These are phyloP conservation scores for Eucera pruinosa DNA, from an alignment of 2,888 invertebrate species.

Conservation along the genomic window DNA sequence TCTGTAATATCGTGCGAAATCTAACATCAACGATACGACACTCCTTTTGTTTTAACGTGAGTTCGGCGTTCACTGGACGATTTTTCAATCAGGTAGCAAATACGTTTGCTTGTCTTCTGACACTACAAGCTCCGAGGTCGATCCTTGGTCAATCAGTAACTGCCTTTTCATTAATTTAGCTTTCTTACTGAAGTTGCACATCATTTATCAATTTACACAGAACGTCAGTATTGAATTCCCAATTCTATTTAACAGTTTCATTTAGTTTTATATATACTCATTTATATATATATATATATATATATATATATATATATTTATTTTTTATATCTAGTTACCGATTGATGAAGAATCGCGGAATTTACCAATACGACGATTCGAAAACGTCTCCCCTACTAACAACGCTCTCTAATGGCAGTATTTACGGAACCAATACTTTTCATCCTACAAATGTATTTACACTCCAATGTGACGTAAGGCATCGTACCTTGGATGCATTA, in stretches of 20 bases:
- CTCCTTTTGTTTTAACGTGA: slow-evolving; percentile 26
- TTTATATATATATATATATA: no score
- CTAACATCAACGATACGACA: slow-evolving; percentile 38
- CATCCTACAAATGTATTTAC: slow-evolving; percentile 63
- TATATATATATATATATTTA: no score
- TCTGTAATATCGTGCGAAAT: slow-evolving; percentile 11
- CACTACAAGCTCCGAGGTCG: slow-evolving; percentile 11
- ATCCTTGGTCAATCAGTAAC: slow-evolving; percentile 28
- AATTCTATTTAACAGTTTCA: no score
- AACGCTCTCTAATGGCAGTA: slow-evolving; percentile 70
- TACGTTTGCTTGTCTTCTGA: slow-evolving; percentile 39
- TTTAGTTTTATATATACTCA: no score
- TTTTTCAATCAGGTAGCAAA: slow-evolving; percentile 63
- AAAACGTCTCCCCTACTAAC: slow-evolving; percentile 56
- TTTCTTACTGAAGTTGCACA: not conserved
- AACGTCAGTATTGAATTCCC: not conserved
- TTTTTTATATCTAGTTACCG: slow-evolving; percentile 20
- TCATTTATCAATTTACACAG: not conserved
- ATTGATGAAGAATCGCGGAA: slow-evolving; percentile 39
- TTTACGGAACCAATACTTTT: slow-evolving; percentile 57
- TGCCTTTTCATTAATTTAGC: slow-evolving; percentile 1
- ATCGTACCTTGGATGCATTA: slow-evolving; percentile 48
- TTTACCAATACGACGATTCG: slow-evolving; percentile 24
- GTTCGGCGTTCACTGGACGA: slow-evolving; percentile 66
- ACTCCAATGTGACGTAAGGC: slow-evolving; percentile 49